These are phyloP conservation scores for Andrena camellia DNA, from an alignment of 2,888 invertebrate genomes.

Conservation along the genomic window DNA sequence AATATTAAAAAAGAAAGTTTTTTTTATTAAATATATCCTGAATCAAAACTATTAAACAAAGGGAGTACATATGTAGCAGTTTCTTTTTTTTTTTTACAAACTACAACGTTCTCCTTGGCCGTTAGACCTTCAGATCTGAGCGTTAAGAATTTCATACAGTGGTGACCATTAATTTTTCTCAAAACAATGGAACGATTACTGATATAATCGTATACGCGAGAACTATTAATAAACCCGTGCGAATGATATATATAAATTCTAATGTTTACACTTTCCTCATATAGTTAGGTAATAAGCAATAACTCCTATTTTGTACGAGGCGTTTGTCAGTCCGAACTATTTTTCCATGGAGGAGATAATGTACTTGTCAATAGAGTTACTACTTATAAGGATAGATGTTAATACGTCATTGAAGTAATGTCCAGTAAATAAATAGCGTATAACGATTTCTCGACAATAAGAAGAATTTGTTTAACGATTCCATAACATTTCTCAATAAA, in stretches of 20 bases:
- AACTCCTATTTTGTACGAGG: conserved; percentile 66
- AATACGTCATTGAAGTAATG: conserved; percentile 51
- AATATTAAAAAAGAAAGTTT: neutral
- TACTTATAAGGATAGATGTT: conserved; percentile 48
- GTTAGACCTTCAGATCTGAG: conserved; percentile 17
- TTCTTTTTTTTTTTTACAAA: conserved; percentile 13
- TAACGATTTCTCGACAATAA: conserved; percentile 63
- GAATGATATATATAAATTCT: conserved; percentile 46
- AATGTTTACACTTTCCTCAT: conserved; percentile 57
- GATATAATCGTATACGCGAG: conserved; percentile 16
- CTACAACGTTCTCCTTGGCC: neutral
- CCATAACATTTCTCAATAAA: conserved; percentile 71
- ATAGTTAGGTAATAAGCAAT: conserved; percentile 62
- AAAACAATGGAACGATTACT: conserved; percentile 16
- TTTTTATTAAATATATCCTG: neutral
- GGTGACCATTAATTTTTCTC: conserved; percentile 17
- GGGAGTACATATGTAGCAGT: neutral
- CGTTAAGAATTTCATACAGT: conserved; percentile 35
- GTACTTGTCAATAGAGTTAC: conserved; percentile 45
- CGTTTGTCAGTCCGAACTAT: conserved; percentile 60
- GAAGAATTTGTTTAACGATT: conserved; percentile 64
- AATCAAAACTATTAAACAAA: neutral
- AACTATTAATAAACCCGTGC: conserved; percentile 32
- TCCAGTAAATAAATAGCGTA: conserved; percentile 41
- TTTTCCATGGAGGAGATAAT: conserved; percentile 59